phyloP scores from a whole-genome alignment of 2,888 invertebrate species.

The Rhyacophila evoluta region DNA sequence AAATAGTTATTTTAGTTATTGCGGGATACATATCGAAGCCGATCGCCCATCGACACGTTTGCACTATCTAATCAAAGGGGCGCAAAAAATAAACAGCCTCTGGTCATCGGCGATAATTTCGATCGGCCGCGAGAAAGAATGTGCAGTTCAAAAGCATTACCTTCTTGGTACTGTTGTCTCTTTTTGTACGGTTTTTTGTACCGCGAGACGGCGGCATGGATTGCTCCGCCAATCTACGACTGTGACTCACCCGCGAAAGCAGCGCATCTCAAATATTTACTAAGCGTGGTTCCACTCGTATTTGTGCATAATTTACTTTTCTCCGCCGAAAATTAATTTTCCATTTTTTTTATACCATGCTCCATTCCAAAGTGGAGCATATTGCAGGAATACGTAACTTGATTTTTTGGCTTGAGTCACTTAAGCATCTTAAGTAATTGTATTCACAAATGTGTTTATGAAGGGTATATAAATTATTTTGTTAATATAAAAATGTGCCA shows the following conservation, averaged over 20 bases:
- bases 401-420: neutral
- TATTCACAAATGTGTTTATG: too few relatives aligned
- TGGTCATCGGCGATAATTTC: neutral
- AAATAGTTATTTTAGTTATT: neutral
- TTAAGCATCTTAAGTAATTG: too few relatives aligned
- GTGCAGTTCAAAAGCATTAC: constrained; percentile 5
- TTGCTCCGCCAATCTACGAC: too few relatives aligned
- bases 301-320: too few relatives aligned
- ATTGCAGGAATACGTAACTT: too few relatives aligned
- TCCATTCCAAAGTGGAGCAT: too few relatives aligned
- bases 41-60: neutral
- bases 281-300: too few relatives aligned
- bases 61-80: neutral
- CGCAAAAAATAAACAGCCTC: neutral
- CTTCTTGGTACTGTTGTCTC: too few relatives aligned
- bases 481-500: too few relatives aligned
- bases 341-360: too few relatives aligned
- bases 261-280: neutral
- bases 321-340: neutral
- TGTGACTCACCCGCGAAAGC: neutral
- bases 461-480: too few relatives aligned
- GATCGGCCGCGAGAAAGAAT: neutral
- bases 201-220: neutral
- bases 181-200: neutral
- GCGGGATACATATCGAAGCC: neutral